Evolutionary conservation across 2,888 invertebrate genomes (phyloP).

Genomic region (Nomada ruficornis): DNA sequence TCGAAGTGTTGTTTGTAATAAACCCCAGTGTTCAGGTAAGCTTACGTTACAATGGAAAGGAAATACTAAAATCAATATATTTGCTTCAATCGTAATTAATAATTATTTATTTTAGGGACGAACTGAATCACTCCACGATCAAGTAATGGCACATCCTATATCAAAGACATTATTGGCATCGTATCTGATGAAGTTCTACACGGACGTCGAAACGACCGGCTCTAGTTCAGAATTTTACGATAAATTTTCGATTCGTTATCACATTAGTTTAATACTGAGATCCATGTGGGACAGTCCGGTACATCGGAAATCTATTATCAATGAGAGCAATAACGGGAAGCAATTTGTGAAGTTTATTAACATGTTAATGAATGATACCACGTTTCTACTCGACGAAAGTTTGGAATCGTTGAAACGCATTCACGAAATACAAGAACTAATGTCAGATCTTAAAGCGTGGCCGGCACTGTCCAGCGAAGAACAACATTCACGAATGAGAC

Average conservation of each 20-base stretch:
- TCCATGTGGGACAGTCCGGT: slow-evolving; percentile 97
- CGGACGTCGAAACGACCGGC: slow-evolving; percentile 98
- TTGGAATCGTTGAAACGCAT: slow-evolving; percentile 95
- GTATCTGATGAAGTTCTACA: slow-evolving; percentile 98
- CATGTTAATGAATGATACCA: slow-evolving; percentile 99
- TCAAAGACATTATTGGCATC: slow-evolving; percentile 93
- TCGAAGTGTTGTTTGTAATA: slow-evolving; percentile 94
- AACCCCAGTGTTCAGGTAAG: slow-evolving; percentile 88
- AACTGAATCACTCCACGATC: slow-evolving; percentile 87
- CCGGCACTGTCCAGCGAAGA: slow-evolving; percentile 88
- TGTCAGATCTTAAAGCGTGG: slow-evolving; percentile 90
- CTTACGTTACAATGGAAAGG: neutral
- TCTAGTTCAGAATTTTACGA: slow-evolving; percentile 99
- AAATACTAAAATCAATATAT: neutral
- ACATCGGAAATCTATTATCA: slow-evolving; percentile 94
- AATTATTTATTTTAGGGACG: slow-evolving; percentile 72
- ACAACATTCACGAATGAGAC: slow-evolving; percentile 91
- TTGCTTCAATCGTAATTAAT: neutral
- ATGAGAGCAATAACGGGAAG: slow-evolving; percentile 95
- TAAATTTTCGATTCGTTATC: slow-evolving; percentile 99
- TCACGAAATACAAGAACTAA: slow-evolving; percentile 94
- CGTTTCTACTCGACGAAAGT: slow-evolving; percentile 98
- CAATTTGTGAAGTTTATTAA: slow-evolving; percentile 98
- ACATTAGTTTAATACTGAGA: slow-evolving; percentile 98
- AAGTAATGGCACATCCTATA: slow-evolving; percentile 95